Percentiles rank a stretch among this genome's conserved stretches.
Conservation (phyloP, 2,888 invertebrate species). For the Gandaritis pyraliata region DNA sequence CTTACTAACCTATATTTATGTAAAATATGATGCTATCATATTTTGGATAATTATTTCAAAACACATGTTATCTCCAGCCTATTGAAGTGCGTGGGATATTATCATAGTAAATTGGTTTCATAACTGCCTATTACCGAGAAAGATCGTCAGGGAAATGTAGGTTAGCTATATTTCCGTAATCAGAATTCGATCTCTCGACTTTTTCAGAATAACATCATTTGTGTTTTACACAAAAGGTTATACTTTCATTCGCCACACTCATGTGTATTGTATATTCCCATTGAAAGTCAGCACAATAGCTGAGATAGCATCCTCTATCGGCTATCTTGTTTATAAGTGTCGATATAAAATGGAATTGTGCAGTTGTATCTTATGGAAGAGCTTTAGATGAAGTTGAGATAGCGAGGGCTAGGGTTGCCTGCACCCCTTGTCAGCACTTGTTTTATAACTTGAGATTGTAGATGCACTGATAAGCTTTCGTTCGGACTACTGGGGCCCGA, state of each 20-base stretch:
- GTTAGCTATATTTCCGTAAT: constrained; percentile 1
- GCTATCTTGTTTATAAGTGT: constrained; percentile 61
- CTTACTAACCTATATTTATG: no score
- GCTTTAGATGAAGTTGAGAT: constrained; percentile 79
- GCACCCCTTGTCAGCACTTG: constrained; percentile 2
- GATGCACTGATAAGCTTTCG: not conserved
- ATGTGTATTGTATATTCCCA: constrained; percentile 34
- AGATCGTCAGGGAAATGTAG: not conserved
- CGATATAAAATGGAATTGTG: constrained; percentile 66
- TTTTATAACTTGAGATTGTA: not conserved
- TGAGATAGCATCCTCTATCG: constrained; percentile 46
- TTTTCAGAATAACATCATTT: constrained; percentile 47
- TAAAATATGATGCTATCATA: not conserved
- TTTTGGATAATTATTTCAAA: not conserved
- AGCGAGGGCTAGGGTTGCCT: constrained; percentile 45
- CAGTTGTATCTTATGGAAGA: constrained; percentile 48
- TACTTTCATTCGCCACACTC: constrained; percentile 33
- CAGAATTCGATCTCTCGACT: constrained; percentile 18
- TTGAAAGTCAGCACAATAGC: constrained; percentile 49
- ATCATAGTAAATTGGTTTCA: constrained; percentile 2
- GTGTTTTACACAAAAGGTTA: constrained; percentile 45
- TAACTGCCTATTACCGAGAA: constrained; percentile 1
- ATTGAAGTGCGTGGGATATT: constrained; percentile 1
- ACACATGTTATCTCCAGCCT: not conserved
- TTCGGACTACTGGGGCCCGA: no score